These are phyloP conservation scores for Maconellicoccus hirsutus DNA, from an alignment of 1,140 invertebrate genomes.

Conservation along the genomic window DNA sequence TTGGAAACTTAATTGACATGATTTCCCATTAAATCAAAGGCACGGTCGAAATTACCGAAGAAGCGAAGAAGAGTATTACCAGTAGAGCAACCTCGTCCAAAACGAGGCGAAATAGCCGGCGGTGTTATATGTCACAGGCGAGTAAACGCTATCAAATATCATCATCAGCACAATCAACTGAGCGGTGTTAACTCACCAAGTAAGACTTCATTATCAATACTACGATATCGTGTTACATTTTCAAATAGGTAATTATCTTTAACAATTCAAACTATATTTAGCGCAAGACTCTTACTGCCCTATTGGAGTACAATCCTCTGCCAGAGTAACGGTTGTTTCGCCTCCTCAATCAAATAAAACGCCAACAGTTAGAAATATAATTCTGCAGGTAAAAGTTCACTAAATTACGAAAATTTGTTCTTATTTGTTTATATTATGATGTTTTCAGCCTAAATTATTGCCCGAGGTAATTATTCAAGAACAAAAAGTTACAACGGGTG, in stretches of 20 bases:
- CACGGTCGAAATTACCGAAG: conserved; percentile 90
- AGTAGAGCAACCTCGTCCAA: conserved; percentile 69
- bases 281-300: conserved; percentile 6
- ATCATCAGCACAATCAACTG: conserved; percentile 63
- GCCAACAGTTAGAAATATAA: conserved; percentile 14
- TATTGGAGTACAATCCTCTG: not conserved
- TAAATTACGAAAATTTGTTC: not conserved
- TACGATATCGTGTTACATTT: not conserved
- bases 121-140: conserved; percentile 43
- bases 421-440: not conserved
- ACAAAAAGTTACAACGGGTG: not conserved
- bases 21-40: conserved; percentile 34
- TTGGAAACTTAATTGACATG: no score
- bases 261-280: not conserved
- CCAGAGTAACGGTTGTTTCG: not conserved
- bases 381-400: not conserved
- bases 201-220: not conserved
- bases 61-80: conserved; percentile 87
- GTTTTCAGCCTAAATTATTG: conserved; percentile 1
- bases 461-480: conserved; percentile 3
- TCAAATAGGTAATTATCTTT: not conserved
- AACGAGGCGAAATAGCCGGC: conserved; percentile 37
- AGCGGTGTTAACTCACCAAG: conserved; percentile 9
- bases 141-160: conserved; percentile 69
- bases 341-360: not conserved